Base-by-base conservation (phyloP, 2,888 invertebrate species). In the Epirrita christyi region DNA sequence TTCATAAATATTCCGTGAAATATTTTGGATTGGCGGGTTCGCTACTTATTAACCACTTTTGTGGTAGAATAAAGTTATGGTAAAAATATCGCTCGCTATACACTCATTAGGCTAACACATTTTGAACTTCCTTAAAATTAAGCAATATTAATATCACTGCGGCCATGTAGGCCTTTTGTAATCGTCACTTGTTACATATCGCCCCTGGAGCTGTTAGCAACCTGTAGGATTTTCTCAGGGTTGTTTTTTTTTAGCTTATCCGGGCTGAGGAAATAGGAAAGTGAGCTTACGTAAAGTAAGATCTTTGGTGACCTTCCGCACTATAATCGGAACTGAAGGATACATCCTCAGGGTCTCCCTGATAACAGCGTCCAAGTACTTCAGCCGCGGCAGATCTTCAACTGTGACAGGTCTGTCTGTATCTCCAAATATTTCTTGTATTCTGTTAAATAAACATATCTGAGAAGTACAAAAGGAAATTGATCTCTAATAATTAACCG, bases 331-430 rank as follows among this genome's bases (percentile, higher is more conserved):
- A 0, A 72, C 77, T 1, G 80, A 70, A 4, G 81, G 77, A 42
- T 76, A 80, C 10, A 78, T 45, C 0, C 81, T 61, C 10, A 81
- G 34, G 0, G 78, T 65, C 53, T 81, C 81, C 29, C 71, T 72
- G 29, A 81, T 50, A 2, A 79, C 80, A 0, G 74, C 72, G 1
- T 81, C 81, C 21, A 79, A 42, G 48, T 79, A 81, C 47, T 73
- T 70, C 0, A 78, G 64, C 1, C 58, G 70, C 6, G 64, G 59
- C 15, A 75, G 46, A 21, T 75, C 80, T 46, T 66, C 71, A 3
- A 40, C 47, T 0, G 51, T 49, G 0, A 70, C 55, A 2, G 66
- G 65, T 13, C 70, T 59, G 5, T 74, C 66, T 0, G 71, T 64
- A 6, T 71, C 60, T 6, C 74, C 75, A 8, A 80, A 72, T 0